A percentile compares a stretch with the other conserved stretches of the same genome.
These are phyloP conservation scores for Platichthys flesus DNA, from an alignment of 2,113 vertebrate species.

Conservation along the genomic window DNA sequence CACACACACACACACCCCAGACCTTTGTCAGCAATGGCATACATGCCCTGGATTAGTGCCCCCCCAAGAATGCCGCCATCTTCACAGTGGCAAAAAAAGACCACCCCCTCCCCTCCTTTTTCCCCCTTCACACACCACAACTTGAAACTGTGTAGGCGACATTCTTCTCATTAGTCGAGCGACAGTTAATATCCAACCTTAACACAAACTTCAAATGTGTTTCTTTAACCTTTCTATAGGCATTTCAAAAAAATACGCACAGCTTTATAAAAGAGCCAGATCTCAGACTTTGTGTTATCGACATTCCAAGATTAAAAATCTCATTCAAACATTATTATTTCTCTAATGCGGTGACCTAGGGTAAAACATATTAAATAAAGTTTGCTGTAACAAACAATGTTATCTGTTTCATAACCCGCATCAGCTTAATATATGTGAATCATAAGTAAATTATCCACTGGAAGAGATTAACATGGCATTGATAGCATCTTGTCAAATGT, in stretches of 20 bases:
- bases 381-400: constrained; percentile 33
- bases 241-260: constrained; percentile 1
- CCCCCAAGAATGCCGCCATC: constrained; percentile 77
- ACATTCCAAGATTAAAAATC: background rate
- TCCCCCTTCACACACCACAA: constrained; percentile 37
- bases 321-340: constrained; percentile 21
- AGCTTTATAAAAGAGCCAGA: constrained; percentile 13
- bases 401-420: constrained; percentile 41
- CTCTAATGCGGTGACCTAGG: constrained; percentile 34
- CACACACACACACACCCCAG: constrained; percentile 64
- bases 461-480: constrained; percentile 54
- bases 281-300: background rate
- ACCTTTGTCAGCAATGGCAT: constrained; percentile 92
- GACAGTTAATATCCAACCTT: background rate
- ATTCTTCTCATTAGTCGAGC: constrained; percentile 25
- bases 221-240: constrained; percentile 4
- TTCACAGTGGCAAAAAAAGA: constrained; percentile 81
- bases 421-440: constrained; percentile 49
- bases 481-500: constrained; percentile 69
- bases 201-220: background rate
- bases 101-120: constrained; percentile 2
- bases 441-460: constrained; percentile 63
- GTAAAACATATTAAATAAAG: constrained; percentile 37
- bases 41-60: constrained; percentile 79
- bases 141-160: constrained; percentile 10